phyloP scores from a whole-genome alignment of 2,113 vertebrate genomes.

The Falcunculus frontatus region DNA sequence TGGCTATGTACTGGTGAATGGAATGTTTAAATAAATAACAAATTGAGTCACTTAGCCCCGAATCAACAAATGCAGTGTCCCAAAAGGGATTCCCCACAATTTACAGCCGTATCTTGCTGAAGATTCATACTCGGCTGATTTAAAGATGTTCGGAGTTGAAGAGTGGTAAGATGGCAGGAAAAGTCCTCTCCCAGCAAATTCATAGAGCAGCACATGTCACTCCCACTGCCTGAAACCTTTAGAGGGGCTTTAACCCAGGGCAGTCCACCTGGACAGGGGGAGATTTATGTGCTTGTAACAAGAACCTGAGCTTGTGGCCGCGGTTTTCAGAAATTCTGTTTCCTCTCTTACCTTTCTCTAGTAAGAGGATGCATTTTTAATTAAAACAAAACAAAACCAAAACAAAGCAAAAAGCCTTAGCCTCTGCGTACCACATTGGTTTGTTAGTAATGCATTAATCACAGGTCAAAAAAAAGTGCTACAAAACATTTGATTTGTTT shows the following conservation, averaged over 20 bases:
- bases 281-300: background rate
- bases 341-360: background rate
- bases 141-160: background rate
- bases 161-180: background rate
- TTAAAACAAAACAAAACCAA: fast-evolving
- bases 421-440: background rate
- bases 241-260: background rate
- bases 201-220: background rate
- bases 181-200: background rate
- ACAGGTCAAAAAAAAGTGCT: background rate
- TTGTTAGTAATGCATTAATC: background rate
- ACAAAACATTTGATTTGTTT: background rate
- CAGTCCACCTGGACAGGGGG: background rate
- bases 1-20: slow-evolving; percentile 42
- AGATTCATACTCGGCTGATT: background rate
- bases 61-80: slow-evolving; percentile 44
- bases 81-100: slow-evolving; percentile 29
- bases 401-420: background rate
- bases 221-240: background rate
- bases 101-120: background rate
- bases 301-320: background rate
- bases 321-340: background rate
- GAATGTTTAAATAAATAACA: slow-evolving; percentile 54
- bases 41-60: background rate
- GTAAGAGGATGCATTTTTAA: background rate